Evolutionary conservation across 2,797 vertebrate species (phyloP), one percentile per base, ranked within the genome.

Genomic region (Hephaestus fuliginosus): DNA sequence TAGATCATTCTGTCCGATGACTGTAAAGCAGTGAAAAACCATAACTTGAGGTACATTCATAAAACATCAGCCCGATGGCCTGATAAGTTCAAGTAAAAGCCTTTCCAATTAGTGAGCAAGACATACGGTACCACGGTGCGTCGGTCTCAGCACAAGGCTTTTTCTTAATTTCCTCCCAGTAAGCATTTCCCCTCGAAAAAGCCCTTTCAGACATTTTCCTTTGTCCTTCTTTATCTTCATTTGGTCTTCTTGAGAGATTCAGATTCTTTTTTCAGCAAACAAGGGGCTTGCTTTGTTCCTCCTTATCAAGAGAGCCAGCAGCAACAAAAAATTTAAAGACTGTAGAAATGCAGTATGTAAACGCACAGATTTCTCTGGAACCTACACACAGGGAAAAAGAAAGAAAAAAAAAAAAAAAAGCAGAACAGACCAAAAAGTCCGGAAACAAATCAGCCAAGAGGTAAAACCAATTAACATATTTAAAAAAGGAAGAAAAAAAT

Each of bases 221-320:
- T 65, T 53, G 64, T 88, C 81, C 72, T 82, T 91, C 69, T 52
- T 25, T 83, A 71, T 88, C 85, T 92, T 94, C 88, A 88, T 96
- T 96, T 96, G 95, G 95, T 96, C 95, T 94, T 95, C 89, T 93
- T 91, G 83, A 93, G 78, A 92, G 85, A 93, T 90, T 93, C 85
- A 74, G 85, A 90, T 90, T 92, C 74, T 33, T 33, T 33, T 82
- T 88, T 79, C 88, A 94, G 91, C 88, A 81, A 90, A 88, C 89
- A 46, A 86, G 78, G 78, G 70, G 61, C 83, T 93, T 82, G 83
- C 86, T 91, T 91, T 92, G 87, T 93, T 93, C 90, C 88, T 93
- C 88, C 88, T 88, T 78, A 57, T 90, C 83, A 89, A 89, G 78
- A 89, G 79, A 91, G 86, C 90, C 88, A 90, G 90, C 93, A 94